A percentile compares a stretch with the other conserved stretches of the same genome.
These are phyloP conservation scores for Drosophila sordidapex DNA, from an alignment of 2,888 invertebrate species.

Conservation along the genomic window DNA sequence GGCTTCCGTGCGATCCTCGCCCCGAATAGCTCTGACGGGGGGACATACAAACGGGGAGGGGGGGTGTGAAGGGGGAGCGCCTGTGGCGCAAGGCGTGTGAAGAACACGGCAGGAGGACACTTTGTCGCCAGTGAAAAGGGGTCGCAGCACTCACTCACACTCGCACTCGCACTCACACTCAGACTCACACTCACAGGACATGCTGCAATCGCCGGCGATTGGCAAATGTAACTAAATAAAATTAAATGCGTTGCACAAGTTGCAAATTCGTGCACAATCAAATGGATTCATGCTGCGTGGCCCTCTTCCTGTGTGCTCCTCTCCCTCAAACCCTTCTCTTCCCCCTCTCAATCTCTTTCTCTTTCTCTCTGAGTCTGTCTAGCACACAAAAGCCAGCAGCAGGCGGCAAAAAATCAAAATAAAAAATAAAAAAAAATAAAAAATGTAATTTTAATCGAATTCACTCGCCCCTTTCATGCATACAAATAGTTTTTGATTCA, in stretches of 20 bases:
- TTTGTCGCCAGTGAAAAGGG: conserved; percentile 40
- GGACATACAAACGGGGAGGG: not conserved
- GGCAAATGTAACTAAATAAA: conserved; percentile 78
- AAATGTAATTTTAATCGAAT: conserved; percentile 81
- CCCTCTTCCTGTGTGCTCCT: conserved; percentile 35
- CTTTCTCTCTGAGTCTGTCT: not conserved
- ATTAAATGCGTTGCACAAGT: conserved; percentile 76
- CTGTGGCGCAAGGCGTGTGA: conserved; percentile 65
- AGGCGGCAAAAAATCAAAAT: conserved; percentile 53
- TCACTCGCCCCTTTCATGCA: conserved; percentile 67
- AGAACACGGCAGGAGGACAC: conserved; percentile 54
- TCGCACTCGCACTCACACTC: not conserved
- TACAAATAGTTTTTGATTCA: conserved; percentile 66
- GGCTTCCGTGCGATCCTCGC: conserved; percentile 71
- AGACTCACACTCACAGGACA: not conserved
- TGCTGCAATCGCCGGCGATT: conserved; percentile 48
- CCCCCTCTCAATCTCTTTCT: not conserved
- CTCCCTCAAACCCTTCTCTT: not conserved
- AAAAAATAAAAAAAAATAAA: conserved; percentile 19
- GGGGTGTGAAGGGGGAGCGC: conserved; percentile 33
- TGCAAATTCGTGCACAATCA: conserved; percentile 74
- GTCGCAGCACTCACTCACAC: conserved; percentile 17
- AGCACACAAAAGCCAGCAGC: conserved; percentile 44
- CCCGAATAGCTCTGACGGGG: not conserved
- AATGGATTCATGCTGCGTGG: conserved; percentile 76